These are phyloP conservation scores for Toxonevra muliebris DNA, from an alignment of 2,888 invertebrate species.

Conservation along the genomic window DNA sequence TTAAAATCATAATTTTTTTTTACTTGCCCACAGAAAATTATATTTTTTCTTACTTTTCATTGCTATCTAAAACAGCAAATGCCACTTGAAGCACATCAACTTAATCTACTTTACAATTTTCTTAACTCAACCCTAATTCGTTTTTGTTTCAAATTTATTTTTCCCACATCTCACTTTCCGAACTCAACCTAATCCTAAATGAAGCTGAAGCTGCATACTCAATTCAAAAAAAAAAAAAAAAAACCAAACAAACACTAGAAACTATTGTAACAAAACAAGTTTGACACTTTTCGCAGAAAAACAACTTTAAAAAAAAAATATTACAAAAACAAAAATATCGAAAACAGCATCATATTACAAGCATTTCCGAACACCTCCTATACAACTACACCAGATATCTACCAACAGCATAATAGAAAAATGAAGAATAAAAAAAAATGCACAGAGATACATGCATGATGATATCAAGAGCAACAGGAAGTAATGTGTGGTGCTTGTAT, in stretches of 20 bases:
- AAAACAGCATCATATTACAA: no score
- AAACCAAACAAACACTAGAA: slow-evolving; percentile 3
- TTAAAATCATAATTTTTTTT: not conserved
- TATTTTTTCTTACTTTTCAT: no score
- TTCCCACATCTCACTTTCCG: slow-evolving; percentile 10
- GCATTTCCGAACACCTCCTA: no score
- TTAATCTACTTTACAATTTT: slow-evolving; percentile 31
- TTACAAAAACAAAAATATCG: no score
- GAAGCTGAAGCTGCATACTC: slow-evolving; percentile 6
- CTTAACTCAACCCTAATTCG: slow-evolving; percentile 16
- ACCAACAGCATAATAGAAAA: no score
- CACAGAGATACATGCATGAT: no score
- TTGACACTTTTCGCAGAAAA: no score
- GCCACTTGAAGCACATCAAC: slow-evolving; percentile 28
- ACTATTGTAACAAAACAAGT: not conserved
- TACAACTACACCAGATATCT: no score
- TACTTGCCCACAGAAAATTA: not conserved
- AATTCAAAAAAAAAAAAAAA: not conserved
- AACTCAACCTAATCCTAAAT: not conserved
- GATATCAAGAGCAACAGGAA: no score
- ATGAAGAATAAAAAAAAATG: no score
- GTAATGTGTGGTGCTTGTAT: no score
- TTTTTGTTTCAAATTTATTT: slow-evolving; percentile 6
- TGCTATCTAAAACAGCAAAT: not conserved
- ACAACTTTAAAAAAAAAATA: no score